These are phyloP conservation scores for Lordiphosa collinella DNA, from an alignment of 1,140 invertebrate species.

Conservation along the genomic window DNA sequence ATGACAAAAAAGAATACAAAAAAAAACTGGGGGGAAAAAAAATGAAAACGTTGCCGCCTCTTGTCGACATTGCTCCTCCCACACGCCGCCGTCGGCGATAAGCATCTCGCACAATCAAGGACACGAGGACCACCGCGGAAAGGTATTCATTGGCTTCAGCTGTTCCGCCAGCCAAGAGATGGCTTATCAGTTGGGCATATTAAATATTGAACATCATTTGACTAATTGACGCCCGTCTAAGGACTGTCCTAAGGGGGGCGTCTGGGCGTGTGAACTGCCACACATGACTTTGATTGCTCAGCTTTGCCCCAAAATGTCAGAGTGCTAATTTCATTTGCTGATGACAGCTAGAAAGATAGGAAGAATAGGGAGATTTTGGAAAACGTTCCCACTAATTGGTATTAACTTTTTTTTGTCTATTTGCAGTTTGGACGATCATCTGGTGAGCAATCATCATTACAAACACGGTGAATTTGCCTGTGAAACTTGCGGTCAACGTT, in stretches of 20 bases:
- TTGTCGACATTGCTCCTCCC: slow-evolving; percentile 62
- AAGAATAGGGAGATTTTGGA: background rate
- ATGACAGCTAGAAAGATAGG: slow-evolving; percentile 54
- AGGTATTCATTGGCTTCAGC: slow-evolving; percentile 60
- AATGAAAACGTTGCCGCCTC: slow-evolving; percentile 67
- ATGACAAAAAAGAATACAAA: slow-evolving; percentile 51
- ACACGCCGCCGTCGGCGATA: slow-evolving; percentile 32
- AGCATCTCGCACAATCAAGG: slow-evolving; percentile 56
- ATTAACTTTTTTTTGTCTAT: slow-evolving; percentile 1
- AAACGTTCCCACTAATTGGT: background rate
- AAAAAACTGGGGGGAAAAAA: too few species aligned
- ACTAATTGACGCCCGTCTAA: slow-evolving; percentile 69
- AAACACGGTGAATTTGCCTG: slow-evolving; percentile 89
- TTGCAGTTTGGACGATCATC: slow-evolving; percentile 90
- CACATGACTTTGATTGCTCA: slow-evolving; percentile 67
- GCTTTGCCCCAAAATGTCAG: slow-evolving; percentile 16
- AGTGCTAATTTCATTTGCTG: slow-evolving; percentile 68
- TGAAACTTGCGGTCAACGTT: slow-evolving; percentile 90
- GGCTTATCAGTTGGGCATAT: slow-evolving; percentile 68
- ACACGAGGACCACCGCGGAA: slow-evolving; percentile 29
- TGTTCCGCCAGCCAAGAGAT: slow-evolving; percentile 41
- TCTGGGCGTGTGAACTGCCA: slow-evolving; percentile 61
- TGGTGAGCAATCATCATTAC: slow-evolving; percentile 88
- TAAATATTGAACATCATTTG: slow-evolving; percentile 80
- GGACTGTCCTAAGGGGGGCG: background rate